Base-by-base conservation (phyloP, 2,888 invertebrate genomes). In the Agrypnus murinus region DNA sequence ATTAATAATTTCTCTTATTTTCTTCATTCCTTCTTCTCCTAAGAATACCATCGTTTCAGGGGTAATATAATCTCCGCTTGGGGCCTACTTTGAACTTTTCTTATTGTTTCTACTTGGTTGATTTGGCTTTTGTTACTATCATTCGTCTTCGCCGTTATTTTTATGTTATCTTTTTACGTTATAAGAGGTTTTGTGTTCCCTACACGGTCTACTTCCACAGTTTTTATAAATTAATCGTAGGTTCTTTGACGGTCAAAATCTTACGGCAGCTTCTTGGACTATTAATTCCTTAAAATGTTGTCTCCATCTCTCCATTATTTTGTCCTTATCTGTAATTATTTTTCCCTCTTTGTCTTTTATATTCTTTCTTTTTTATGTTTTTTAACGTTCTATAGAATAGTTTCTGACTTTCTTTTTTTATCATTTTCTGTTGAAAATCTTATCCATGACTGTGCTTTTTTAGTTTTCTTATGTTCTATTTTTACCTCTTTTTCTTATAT, bases 391-490 rank as follows among this genome's bases (percentile, higher is more conserved):
- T n/a, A n/a, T n/a, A n/a, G n/a, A n/a, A n/a, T n/a, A n/a, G n/a
- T n/a, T n/a, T n/a, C n/a, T n/a, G n/a, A n/a, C 43, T 43, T 43
- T 43, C n/a, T 43, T 14, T 14, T 43, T 43, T 14, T 43, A 14
- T 43, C 43, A 43, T 43, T 43, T 43, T 43, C 43, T 43, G 14
- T 43, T 8, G n/a, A 1, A 43, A 43, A 43, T 43, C 14, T 43
- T 43, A 43, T 43, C 43, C 43, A 43, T 43, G 14, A 43, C 43
- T 43, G n/a, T n/a, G n/a, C 43, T 43, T 43, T 14, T 14, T 43
- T 43, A 3, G 43, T 14, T 43, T 43, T 43, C 43, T 43, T 6
- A 14, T 14, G 14, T 43, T 43, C 14, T 43, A 14, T 43, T 43
- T 43, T 43, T 6, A 43, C 43, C 14, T 43, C 12, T n/a, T 43